phyloP scores from a whole-genome alignment of 1,140 invertebrate genomes.

The Pseudoatta argentina region DNA sequence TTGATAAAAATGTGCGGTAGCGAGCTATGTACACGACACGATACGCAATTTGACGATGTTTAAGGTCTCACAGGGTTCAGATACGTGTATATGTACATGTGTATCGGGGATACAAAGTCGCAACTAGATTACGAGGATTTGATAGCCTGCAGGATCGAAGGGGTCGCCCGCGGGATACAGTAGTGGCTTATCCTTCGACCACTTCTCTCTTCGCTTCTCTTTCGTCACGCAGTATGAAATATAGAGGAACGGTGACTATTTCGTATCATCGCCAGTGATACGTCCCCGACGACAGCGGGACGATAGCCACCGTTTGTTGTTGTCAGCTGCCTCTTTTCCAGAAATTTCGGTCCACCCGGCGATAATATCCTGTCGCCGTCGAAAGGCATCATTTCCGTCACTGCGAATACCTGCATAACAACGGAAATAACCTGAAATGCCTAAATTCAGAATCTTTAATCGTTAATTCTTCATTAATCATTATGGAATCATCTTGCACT shows the following conservation, averaged over 20 bases:
- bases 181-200: slow-evolving; percentile 36
- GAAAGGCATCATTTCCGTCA: background rate
- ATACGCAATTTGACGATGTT: slow-evolving; percentile 19
- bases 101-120: slow-evolving; percentile 46
- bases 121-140: slow-evolving; percentile 71
- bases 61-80: background rate
- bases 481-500: too few species aligned
- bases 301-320: slow-evolving; percentile 65
- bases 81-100: background rate
- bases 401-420: background rate
- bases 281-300: slow-evolving; percentile 41
- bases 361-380: background rate
- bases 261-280: slow-evolving; percentile 66
- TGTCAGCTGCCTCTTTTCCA: slow-evolving; percentile 59
- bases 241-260: slow-evolving; percentile 72
- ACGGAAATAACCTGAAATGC: background rate
- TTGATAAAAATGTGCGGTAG: background rate
- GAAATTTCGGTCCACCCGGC: slow-evolving; percentile 57
- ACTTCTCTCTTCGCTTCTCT: background rate
- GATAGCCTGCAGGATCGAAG: slow-evolving; percentile 65
- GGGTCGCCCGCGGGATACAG: slow-evolving; percentile 60
- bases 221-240: slow-evolving; percentile 55
- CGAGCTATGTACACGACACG: background rate
- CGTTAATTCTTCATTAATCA: background rate
- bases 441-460: background rate